A percentile compares a stretch with the other conserved stretches of the same genome.
Conservation (phyloP, 2,113 vertebrate species). For the Spea multiplicata region DNA sequence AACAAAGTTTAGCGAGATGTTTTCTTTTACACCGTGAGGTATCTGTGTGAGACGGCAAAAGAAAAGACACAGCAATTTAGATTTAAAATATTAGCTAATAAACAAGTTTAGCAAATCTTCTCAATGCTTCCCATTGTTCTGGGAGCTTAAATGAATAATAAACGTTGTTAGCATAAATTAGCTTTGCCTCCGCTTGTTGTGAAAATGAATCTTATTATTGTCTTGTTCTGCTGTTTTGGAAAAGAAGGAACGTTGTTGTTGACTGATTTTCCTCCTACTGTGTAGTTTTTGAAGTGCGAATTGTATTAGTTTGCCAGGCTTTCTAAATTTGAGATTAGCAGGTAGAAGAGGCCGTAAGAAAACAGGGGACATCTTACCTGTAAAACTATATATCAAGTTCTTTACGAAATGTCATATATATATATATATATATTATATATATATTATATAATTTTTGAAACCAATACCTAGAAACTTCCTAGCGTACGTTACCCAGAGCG, state of each 20-base stretch:
- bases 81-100: conserved; percentile 45
- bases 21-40: conserved; percentile 33
- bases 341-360: too few relatives aligned
- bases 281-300: background rate
- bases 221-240: conserved; percentile 28
- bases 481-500: too few relatives aligned
- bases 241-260: conserved; percentile 13
- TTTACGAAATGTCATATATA: too few relatives aligned
- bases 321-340: too few relatives aligned
- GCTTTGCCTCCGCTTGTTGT: conserved; percentile 40
- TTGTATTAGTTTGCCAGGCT: too few relatives aligned
- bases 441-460: too few relatives aligned
- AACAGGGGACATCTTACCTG: too few relatives aligned
- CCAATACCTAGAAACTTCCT: too few relatives aligned
- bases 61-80: conserved; percentile 23
- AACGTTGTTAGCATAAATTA: conserved; percentile 47
- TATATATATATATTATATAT: too few relatives aligned
- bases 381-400: too few relatives aligned
- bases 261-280: conserved; percentile 20
- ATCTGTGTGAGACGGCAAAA: background rate
- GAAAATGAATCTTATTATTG: conserved; percentile 41
- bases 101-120: conserved; percentile 45
- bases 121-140: conserved; percentile 32
- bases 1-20: conserved; percentile 37
- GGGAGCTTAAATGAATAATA: conserved; percentile 47